Evolutionary conservation across 2,113 vertebrate species (phyloP).

Genomic region (Poeciliopsis prolifica): DNA sequence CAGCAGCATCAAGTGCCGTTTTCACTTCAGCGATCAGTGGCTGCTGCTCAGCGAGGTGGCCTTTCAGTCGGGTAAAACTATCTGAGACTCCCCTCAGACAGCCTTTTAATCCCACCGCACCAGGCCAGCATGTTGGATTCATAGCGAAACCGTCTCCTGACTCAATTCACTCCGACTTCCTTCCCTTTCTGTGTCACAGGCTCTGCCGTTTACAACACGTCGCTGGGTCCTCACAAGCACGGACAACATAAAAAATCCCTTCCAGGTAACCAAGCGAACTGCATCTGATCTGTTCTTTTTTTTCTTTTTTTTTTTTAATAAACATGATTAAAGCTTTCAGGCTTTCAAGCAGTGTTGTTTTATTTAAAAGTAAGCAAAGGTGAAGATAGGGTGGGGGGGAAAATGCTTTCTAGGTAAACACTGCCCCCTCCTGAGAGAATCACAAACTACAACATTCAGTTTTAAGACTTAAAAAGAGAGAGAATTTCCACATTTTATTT

Average conservation of each 20-base stretch:
- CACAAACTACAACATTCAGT: neutral
- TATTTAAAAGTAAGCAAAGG: neutral
- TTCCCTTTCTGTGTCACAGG: constrained; percentile 74
- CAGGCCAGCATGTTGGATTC: neutral
- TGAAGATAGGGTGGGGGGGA: neutral
- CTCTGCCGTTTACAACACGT: constrained; percentile 94
- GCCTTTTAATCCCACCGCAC: neutral
- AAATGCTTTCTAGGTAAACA: constrained; percentile 30
- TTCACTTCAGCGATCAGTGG: constrained; percentile 91
- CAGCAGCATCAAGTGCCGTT: constrained; percentile 91
- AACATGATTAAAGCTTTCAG: neutral
- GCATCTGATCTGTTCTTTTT: neutral
- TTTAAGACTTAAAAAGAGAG: neutral
- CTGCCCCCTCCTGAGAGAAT: constrained; percentile 59
- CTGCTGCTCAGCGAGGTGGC: constrained; percentile 98
- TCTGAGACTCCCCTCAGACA: neutral
- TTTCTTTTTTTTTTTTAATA: neutral
- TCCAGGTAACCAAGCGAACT: constrained; percentile 63
- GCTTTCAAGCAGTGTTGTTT: neutral
- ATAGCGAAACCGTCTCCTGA: no score
- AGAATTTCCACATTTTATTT: neutral
- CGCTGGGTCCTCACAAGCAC: constrained; percentile 77
- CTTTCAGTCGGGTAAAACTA: constrained; percentile 92
- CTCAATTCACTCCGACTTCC: neutral
- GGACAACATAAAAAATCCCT: constrained; percentile 80